A percentile compares a stretch with the other conserved stretches of the same genome.
phyloP scores from a whole-genome alignment of 2,797 vertebrate genomes.

The Falco cherrug region DNA sequence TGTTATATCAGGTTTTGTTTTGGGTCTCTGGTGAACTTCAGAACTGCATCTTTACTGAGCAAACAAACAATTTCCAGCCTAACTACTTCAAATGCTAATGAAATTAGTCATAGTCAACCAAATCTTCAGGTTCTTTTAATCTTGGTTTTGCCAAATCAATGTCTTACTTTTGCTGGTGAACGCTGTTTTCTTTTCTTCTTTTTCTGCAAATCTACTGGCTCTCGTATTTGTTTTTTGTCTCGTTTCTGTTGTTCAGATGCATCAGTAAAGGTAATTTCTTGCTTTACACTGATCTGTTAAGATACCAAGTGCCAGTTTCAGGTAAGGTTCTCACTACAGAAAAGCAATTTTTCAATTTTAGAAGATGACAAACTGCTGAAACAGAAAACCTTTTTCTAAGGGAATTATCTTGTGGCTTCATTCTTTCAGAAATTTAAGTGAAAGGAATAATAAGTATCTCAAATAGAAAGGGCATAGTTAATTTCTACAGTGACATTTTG shows the following conservation, averaged over 20 bases:
- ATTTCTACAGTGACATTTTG: constrained; percentile 63
- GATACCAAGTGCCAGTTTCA: constrained; percentile 74
- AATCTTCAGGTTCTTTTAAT: constrained; percentile 68
- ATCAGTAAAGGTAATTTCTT: constrained; percentile 95
- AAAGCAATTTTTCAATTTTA: constrained; percentile 73
- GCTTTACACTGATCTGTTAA: constrained; percentile 94
- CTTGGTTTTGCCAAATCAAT: constrained; percentile 69
- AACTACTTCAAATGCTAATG: constrained; percentile 68
- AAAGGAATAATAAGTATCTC: constrained; percentile 53
- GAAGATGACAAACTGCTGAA: constrained; percentile 73
- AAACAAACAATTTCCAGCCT: constrained; percentile 71
- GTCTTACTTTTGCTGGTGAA: constrained; percentile 95
- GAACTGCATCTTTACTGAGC: constrained; percentile 62
- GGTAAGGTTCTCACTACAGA: constrained; percentile 72
- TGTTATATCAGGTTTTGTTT: constrained; percentile 61
- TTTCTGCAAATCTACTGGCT: constrained; percentile 91
- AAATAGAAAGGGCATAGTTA: constrained; percentile 66
- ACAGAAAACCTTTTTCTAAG: constrained; percentile 68
- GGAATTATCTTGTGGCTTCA: constrained; percentile 62
- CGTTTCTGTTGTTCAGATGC: constrained; percentile 86
- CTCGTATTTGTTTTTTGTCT: constrained; percentile 91
- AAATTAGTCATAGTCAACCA: constrained; percentile 71
- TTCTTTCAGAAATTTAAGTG: constrained; percentile 69
- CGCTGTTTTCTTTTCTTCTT: constrained; percentile 99
- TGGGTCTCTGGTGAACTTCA: constrained; percentile 62